Evolutionary conservation across 2,113 vertebrate species (phyloP).

Genomic region (Pholis gunnellus): DNA sequence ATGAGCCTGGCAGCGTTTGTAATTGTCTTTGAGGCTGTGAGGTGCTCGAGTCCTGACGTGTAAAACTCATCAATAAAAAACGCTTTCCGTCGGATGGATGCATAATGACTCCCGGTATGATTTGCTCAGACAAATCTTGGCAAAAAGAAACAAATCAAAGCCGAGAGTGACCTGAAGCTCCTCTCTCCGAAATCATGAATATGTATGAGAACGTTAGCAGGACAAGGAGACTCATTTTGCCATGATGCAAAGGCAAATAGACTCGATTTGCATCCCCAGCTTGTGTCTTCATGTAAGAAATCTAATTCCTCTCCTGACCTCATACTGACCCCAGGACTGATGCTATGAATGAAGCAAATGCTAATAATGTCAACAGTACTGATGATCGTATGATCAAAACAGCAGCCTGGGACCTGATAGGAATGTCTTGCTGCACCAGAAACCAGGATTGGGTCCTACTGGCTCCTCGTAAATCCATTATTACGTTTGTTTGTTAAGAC

Average conservation of each 20-base stretch:
- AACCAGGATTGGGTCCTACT: neutral
- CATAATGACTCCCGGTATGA: constrained; percentile 11
- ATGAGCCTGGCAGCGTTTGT: constrained; percentile 12
- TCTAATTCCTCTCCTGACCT: constrained; percentile 20
- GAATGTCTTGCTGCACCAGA: neutral
- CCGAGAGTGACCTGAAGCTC: constrained; percentile 3
- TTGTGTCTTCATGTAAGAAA: constrained; percentile 25
- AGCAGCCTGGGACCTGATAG: neutral
- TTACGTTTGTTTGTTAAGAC: neutral
- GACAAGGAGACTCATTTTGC: constrained; percentile 29
- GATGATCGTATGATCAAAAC: neutral
- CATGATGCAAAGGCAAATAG: constrained; percentile 38
- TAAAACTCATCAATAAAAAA: constrained; percentile 40
- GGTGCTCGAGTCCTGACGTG: constrained; percentile 40
- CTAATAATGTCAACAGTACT: neutral
- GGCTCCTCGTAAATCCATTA: neutral
- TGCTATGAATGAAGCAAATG: neutral
- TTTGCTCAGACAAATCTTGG: neutral
- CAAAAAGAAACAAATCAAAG: constrained; percentile 7
- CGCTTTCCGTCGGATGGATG: neutral
- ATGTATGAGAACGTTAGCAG: constrained; percentile 39
- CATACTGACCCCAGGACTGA: constrained; percentile 14
- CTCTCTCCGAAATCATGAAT: constrained; percentile 26
- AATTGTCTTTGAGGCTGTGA: constrained; percentile 29
- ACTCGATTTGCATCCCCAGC: constrained; percentile 40